Base-by-base conservation (phyloP, 2,888 invertebrate species). In the Drosophila borborema region DNA sequence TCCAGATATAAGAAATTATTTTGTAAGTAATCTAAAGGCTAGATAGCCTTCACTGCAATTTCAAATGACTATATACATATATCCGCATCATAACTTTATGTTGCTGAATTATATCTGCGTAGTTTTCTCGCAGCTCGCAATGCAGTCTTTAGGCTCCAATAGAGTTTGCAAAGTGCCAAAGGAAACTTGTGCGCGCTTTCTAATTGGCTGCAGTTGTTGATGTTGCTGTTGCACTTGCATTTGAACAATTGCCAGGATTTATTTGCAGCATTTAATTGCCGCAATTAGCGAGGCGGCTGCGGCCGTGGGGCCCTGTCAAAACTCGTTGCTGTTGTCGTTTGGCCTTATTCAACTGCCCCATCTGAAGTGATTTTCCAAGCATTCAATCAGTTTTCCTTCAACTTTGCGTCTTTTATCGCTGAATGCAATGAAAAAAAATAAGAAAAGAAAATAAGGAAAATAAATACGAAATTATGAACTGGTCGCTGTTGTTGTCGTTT, bases 231-330 rank as follows among this genome's bases (percentile, higher is more conserved):
- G 64, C 56, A 31, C 36, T 40, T 61, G 53, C n/a, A 31, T 56
- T 53, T 60, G 79, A 45, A 38, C 38, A 62, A 66, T 59, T 68
- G 75, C 54, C 69, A 88, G 89, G 89, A 90, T 83, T 82, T 67
- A 68, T 68, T 70, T 65, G 63, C 84, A 61, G 73, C 69, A 72
- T 70, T 89, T 84, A 87, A 84, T 89, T 87, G 82, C 82, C 1
- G 82, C 86, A 87, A 85, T 89, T 87, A 85, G 80, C 43, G 61
- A 53, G 66, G 63, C 74, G 61, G 54, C 20, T 23, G 5, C 28
- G 23, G 38, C 6, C 45, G 10, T 14, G 58, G 34, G 48, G 58
- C 74, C 54, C 62, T 77, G 59, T 51, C 58, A 61, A 74, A 79
- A 66, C 61, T 40, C 36, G 74, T 75, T 67, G 58, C 16, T 45